Base-by-base conservation (phyloP, 2,888 invertebrate species). In the Glomeris marginata region DNA sequence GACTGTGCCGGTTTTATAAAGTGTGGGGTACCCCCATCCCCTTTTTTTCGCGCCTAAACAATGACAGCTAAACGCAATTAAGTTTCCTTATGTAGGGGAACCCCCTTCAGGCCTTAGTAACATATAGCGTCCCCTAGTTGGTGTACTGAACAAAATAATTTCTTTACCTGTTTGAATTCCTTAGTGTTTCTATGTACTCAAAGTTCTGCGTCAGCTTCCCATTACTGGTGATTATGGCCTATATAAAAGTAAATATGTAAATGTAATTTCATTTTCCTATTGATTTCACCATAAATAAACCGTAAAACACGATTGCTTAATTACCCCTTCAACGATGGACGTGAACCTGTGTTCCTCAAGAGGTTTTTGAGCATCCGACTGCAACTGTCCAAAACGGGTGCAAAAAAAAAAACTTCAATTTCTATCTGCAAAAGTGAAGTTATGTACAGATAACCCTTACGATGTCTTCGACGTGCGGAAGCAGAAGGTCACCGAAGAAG, bases 161-260 rank as follows among this genome's bases (percentile, higher is more conserved):
- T 18, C 56, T 59, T 47, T 66, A 78, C 76, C 70, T 72, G 56
- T 76, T 77, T 1, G 76, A 64, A 58, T 76, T 76, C 52, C 97
- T 74, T 16, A 98, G 69, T 54, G 94, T 91, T 61, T 82, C 77
- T 61, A 99, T 99, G 65, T 99, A 99, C 67, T 92, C 81, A 67
- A 82, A 98, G 61, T 86, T 81, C 5, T 90, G 80, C 0, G 97
- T 95, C 55, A 99, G 69, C 60, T 75, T 74, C 33, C 97, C 97
- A 66, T 97, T 94, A 61, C 91, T 92, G 0, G 94, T 86, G 56
- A 99, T 97, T 49, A 97, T 86, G 6, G 98, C 95, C 86, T 88
- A 68, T 35, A 72, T 71, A 52, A 57, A 54, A 57, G 59, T 58
- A 47, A 44, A 52, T 15, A 10, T 35, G 20, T 33, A 45, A 45